Conservation (phyloP, 2,113 vertebrate genomes). For the Sisor rabdophorus region DNA sequence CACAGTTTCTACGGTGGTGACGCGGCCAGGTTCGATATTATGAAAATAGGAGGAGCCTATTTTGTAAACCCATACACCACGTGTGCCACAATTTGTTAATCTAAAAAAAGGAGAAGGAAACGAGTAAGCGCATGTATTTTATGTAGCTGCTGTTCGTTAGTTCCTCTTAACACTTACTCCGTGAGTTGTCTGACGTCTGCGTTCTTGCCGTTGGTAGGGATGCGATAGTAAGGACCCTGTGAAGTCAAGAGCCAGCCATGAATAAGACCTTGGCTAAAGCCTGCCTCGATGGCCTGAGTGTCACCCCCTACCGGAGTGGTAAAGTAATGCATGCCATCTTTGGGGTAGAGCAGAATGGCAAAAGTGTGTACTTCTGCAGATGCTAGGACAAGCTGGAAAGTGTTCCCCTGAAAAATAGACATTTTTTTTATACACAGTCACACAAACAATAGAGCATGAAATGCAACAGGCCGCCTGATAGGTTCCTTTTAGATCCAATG, state of each 20-base stretch:
- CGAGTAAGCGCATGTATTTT: neutral
- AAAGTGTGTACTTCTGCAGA: constrained; percentile 78
- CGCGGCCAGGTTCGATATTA: constrained; percentile 52
- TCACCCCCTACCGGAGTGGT: constrained; percentile 65
- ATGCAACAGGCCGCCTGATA: too few species aligned
- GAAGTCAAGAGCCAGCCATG: constrained; percentile 60
- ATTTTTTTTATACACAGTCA: neutral
- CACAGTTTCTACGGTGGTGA: constrained; percentile 51
- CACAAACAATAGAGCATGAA: neutral
- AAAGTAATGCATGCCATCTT: constrained; percentile 79
- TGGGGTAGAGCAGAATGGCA: constrained; percentile 84
- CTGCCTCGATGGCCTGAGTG: constrained; percentile 66
- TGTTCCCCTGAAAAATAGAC: constrained; percentile 77
- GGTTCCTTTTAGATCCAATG: neutral
- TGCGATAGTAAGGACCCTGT: constrained; percentile 75
- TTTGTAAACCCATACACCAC: constrained; percentile 86
- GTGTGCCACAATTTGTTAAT: constrained; percentile 82
- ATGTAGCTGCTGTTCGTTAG: neutral
- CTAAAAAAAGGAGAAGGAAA: constrained; percentile 54
- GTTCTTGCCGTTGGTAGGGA: constrained; percentile 71
- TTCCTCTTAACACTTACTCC: constrained; percentile 70
- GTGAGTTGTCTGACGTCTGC: constrained; percentile 71
- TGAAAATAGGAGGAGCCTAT: constrained; percentile 76
- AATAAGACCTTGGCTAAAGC: constrained; percentile 79
- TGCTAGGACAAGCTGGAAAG: constrained; percentile 87